phyloP scores from a whole-genome alignment of 1,140 invertebrate genomes.

The Rhopalosiphum maidis region DNA sequence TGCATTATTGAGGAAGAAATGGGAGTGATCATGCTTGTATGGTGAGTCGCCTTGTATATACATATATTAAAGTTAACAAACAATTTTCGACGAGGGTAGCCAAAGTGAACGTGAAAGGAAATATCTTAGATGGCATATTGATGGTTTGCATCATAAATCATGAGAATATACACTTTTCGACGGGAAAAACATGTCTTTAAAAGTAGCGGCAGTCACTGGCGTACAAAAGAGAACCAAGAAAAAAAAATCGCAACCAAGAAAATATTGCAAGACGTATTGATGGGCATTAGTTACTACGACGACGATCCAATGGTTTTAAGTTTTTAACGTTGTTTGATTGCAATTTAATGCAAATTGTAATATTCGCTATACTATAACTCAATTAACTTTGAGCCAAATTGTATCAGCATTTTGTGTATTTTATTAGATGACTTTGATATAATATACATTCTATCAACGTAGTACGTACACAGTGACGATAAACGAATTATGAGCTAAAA shows the following conservation, averaged over 20 bases:
- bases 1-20: no score
- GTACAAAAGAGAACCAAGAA: neutral
- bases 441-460: neutral
- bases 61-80: neutral
- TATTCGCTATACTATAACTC: neutral
- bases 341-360: neutral
- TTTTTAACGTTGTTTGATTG: neutral
- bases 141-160: slow-evolving; percentile 47
- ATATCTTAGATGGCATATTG: neutral
- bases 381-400: neutral
- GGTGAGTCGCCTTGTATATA: no score
- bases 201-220: neutral
- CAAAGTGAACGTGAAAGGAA: neutral
- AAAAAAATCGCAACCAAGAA: neutral
- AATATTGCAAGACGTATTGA: slow-evolving; percentile 14
- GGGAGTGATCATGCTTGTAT: no score
- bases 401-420: neutral
- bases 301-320: neutral
- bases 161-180: slow-evolving; percentile 33
- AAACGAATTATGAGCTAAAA: neutral
- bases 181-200: slow-evolving; percentile 8
- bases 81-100: neutral
- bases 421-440: neutral
- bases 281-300: neutral
- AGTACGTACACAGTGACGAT: neutral